A percentile compares a stretch with the other conserved stretches of the same genome.
Evolutionary conservation across 23 tunicate species (phyloP).

Genomic region (Styela clava): DNA sequence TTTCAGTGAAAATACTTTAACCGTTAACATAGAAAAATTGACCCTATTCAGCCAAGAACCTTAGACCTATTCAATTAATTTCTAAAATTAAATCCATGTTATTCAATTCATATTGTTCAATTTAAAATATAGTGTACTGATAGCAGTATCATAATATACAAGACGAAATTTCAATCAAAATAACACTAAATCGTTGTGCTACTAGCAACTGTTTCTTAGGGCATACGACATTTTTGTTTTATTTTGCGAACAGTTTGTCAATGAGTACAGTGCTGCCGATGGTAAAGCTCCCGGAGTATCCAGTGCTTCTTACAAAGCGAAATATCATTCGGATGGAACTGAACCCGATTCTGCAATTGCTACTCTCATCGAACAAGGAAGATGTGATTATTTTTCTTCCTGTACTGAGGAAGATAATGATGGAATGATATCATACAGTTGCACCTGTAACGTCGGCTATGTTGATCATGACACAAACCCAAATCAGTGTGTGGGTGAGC

Average conservation of each 20-base stretch:
- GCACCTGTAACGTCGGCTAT: not conserved
- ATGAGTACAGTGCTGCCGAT: not conserved
- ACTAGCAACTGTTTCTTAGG: no score
- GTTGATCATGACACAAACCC: not conserved
- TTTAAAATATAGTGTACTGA: no score
- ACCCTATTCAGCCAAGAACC: no score
- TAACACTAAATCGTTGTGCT: no score
- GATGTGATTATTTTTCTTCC: not conserved
- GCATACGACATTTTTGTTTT: no score
- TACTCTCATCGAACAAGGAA: not conserved
- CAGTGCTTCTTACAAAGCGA: not conserved
- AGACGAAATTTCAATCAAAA: no score
- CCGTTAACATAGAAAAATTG: no score
- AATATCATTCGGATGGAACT: not conserved
- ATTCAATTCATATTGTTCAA: no score
- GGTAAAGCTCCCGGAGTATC: not conserved
- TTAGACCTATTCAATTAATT: no score
- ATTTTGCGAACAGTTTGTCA: not conserved
- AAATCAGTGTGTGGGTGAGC: not conserved
- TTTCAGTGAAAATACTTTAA: no score
- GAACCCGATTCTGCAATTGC: not conserved
- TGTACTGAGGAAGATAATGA: not conserved
- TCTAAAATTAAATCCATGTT: no score
- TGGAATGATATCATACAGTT: not conserved
- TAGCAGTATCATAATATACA: no score